Conservation (phyloP, 2,888 invertebrate genomes). For the Coelogynopora nodosa region DNA sequence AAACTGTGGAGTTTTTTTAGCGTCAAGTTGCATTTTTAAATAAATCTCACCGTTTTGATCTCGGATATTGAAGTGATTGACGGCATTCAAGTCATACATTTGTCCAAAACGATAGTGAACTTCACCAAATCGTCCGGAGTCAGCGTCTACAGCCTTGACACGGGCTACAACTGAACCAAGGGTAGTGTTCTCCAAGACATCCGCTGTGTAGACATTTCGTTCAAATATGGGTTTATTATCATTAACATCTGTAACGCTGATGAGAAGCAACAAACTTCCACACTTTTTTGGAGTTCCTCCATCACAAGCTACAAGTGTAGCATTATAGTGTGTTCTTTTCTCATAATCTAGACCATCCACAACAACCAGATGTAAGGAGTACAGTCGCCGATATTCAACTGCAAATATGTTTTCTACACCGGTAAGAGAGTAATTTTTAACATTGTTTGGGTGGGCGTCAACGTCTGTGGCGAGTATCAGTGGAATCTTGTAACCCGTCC, state of each 20-base stretch:
- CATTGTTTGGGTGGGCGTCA: slow-evolving; percentile 29
- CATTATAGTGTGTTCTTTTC: slow-evolving; percentile 32
- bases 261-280: slow-evolving; percentile 36
- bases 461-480: slow-evolving; percentile 33
- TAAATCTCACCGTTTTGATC: slow-evolving; percentile 35
- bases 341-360: slow-evolving; percentile 29
- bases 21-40: slow-evolving; percentile 10
- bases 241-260: slow-evolving; percentile 38
- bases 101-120: slow-evolving; percentile 29
- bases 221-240: slow-evolving; percentile 42
- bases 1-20: slow-evolving; percentile 35
- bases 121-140: slow-evolving; percentile 32
- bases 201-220: neutral
- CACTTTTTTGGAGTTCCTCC: slow-evolving; percentile 34
- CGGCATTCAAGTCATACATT: slow-evolving; percentile 15
- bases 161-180: slow-evolving; percentile 6
- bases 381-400: neutral
- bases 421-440: slow-evolving; percentile 29
- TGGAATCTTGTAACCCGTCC: slow-evolving; percentile 34
- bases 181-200: slow-evolving; percentile 30
- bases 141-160: slow-evolving; percentile 32
- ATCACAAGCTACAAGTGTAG: slow-evolving; percentile 41
- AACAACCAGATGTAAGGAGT: slow-evolving; percentile 35
- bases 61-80: neutral
- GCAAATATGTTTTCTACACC: slow-evolving; percentile 22